Evolutionary conservation across 1,140 invertebrate species (phyloP).

Genomic region (Grapholita molesta): DNA sequence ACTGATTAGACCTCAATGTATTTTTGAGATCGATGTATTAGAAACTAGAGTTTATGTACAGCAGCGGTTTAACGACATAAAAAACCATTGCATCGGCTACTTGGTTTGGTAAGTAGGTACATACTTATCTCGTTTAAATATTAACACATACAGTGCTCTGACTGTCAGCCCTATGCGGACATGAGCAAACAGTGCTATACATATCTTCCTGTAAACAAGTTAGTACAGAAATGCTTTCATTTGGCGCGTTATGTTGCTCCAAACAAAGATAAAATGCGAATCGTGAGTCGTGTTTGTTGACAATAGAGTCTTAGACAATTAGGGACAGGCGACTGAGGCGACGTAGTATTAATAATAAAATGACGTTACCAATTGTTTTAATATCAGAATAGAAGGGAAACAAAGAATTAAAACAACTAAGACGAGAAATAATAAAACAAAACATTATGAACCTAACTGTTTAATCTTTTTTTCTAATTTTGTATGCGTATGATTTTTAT

Average conservation of each 20-base stretch:
- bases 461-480: too few relatives aligned
- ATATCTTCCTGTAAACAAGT: slow-evolving; percentile 11
- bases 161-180: slow-evolving; percentile 7
- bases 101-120: background rate
- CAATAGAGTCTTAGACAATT: slow-evolving; percentile 6
- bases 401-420: too few relatives aligned
- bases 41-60: too few relatives aligned
- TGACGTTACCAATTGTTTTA: background rate
- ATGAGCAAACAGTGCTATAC: slow-evolving; percentile 8
- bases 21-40: too few relatives aligned
- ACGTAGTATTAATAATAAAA: background rate
- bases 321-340: background rate
- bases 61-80: background rate
- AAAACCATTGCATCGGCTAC: background rate
- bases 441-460: too few relatives aligned
- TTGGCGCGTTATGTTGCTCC: background rate
- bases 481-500: too few relatives aligned
- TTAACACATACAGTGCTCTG: background rate
- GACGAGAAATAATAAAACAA: too few relatives aligned
- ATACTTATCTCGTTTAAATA: background rate
- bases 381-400: background rate
- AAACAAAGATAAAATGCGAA: background rate
- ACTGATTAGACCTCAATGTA: too few relatives aligned
- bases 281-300: slow-evolving; percentile 2
- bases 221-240: slow-evolving; percentile 11